These are phyloP conservation scores for Apamea anceps DNA, from an alignment of 2,888 invertebrate species.

Conservation along the genomic window DNA sequence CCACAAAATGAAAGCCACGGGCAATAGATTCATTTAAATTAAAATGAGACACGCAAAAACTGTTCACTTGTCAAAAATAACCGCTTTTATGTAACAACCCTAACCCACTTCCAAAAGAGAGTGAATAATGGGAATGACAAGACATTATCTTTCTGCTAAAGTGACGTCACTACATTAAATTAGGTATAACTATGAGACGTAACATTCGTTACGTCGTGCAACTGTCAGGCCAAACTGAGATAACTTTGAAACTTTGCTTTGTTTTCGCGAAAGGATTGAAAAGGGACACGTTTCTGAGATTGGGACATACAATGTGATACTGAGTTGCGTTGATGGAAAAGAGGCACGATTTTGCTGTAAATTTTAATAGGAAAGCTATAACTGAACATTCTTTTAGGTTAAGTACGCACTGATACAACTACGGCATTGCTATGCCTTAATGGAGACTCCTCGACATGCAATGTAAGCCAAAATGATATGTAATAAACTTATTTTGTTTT, in stretches of 20 bases:
- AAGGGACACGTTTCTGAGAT: constrained; percentile 7
- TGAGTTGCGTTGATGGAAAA: not conserved
- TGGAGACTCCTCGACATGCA: no score
- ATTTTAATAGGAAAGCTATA: not conserved
- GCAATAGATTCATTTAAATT: not conserved
- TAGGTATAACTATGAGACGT: constrained; percentile 52
- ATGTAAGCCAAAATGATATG: no score
- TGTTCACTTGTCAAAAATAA: not conserved
- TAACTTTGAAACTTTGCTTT: constrained; percentile 52
- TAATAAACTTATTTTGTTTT: no score
- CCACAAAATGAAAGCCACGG: not conserved
- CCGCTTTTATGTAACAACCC: constrained; percentile 11
- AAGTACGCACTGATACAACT: no score
- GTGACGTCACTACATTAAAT: constrained; percentile 62
- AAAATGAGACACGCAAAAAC: not conserved
- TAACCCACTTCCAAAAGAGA: constrained; percentile 44
- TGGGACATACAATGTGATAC: constrained; percentile 14
- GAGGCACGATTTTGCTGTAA: not conserved
- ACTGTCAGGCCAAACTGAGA: constrained; percentile 50
- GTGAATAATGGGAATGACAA: constrained; percentile 63
- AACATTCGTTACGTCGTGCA: constrained; percentile 35
- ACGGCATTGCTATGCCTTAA: no score
- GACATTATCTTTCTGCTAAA: constrained; percentile 63
- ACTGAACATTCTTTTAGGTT: not conserved
- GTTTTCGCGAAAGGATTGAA: constrained; percentile 34